Evolutionary conservation across 2,113 vertebrate genomes (phyloP), one percentile per base, ranked within the genome.

Genomic region (Oncorhynchus clarkii): DNA sequence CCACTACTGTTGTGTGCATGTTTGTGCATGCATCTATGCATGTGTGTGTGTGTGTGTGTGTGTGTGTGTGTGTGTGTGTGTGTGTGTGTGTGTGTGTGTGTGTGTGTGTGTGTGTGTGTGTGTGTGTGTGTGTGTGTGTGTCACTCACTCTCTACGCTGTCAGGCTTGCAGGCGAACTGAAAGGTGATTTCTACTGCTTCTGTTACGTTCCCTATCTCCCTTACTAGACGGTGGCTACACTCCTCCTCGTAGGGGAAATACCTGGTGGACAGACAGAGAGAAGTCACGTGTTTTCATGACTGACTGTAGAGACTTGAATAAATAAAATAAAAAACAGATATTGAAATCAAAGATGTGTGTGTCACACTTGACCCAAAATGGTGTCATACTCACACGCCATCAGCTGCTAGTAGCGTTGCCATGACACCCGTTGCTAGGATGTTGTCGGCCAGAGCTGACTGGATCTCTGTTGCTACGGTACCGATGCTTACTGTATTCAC

Each of bases 401-500:
- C 85, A n/a, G 90, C 67, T 60, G 89, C 88, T 0, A 92, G 31
- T 51, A 94, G 77, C 8, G 89, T 93, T 51, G 87, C 87, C 9
- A 64, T 90, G 77, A 90, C 92, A 48, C 91, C 84, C 6, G 93
- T 95, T 26, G 93, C 94, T 5, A 93, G 84, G n/a, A 95, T 85
- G 24, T 91, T 92, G 85, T 95, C 94, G 8, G 79, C 74, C 24
- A 92, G 74, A 8, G 90, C 88, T 0, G 81, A 86, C 72, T 94
- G 91, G 79, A 95, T 93, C 79, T 93, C 92, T 39, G 86, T 80
- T 1, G 92, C 90, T 31, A 95, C 86, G 0, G 89, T 92, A 1
- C 85, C 88, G 57, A 89, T 87, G 77, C 84, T 91, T 34, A 95
- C 93, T 31, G 90, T 94, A 80, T 94, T 93, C 9, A 95, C 92